These are phyloP conservation scores for Gibbula magus DNA, from an alignment of 2,888 invertebrate species.

Conservation along the genomic window DNA sequence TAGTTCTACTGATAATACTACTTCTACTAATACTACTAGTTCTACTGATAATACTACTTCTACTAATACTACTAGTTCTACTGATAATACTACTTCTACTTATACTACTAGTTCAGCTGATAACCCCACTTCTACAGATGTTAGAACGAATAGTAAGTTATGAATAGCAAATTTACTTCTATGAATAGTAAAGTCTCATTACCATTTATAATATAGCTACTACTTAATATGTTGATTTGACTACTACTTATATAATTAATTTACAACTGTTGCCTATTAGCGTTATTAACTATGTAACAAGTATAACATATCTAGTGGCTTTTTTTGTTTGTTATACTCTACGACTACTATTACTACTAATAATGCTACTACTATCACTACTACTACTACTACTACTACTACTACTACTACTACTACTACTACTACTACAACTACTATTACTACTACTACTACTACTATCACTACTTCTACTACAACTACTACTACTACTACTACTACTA, in stretches of 20 bases:
- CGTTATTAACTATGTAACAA: too few species aligned
- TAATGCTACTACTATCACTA: constrained; percentile 8
- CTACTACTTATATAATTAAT: too few species aligned
- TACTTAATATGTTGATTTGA: too few species aligned
- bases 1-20: neutral
- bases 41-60: neutral
- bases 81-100: constrained; percentile 36
- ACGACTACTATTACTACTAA: neutral
- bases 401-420: constrained; percentile 39
- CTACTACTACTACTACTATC: constrained; percentile 43
- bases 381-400: constrained; percentile 27
- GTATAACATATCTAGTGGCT: too few species aligned
- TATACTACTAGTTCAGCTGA: constrained; percentile 40
- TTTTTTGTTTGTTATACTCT: too few species aligned
- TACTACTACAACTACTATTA: constrained; percentile 42
- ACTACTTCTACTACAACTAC: constrained; percentile 40
- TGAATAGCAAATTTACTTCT: too few species aligned
- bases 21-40: neutral
- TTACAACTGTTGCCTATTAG: too few species aligned
- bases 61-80: constrained; percentile 6
- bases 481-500: constrained; percentile 40
- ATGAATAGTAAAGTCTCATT: too few species aligned
- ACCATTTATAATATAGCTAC: too few species aligned
- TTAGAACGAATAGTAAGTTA: too few species aligned
- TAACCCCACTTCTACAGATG: constrained; percentile 41